These are phyloP conservation scores for Lasioglossum calceatum DNA, from an alignment of 2,888 invertebrate genomes.

Conservation along the genomic window DNA sequence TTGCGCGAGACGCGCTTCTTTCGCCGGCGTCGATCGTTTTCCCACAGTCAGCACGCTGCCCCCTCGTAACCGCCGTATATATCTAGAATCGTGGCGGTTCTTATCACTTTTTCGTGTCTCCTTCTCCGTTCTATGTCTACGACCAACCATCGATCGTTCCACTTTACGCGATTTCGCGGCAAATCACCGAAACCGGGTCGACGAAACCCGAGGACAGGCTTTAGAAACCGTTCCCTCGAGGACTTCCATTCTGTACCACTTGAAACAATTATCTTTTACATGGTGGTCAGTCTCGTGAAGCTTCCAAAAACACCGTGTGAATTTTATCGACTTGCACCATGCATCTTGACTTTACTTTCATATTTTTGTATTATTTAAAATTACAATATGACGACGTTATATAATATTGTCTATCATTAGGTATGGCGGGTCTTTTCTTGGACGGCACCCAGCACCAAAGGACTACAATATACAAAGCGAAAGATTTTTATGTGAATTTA, in stretches of 20 bases:
- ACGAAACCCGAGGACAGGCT: conserved; percentile 3
- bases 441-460: neutral
- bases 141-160: conserved; percentile 76
- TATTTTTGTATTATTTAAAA: neutral
- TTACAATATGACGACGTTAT: neutral
- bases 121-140: conserved; percentile 62
- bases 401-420: neutral
- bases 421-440: neutral
- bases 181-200: conserved; percentile 68
- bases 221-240: neutral
- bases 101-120: conserved; percentile 70
- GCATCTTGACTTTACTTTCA: neutral
- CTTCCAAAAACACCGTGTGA: neutral
- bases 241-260: neutral
- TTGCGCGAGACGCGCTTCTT: conserved; percentile 72
- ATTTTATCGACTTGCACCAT: neutral
- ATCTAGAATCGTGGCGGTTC: conserved; percentile 58
- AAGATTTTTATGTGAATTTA: neutral
- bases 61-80: conserved; percentile 42
- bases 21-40: conserved; percentile 80
- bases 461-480: neutral
- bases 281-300: neutral
- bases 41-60: conserved; percentile 79
- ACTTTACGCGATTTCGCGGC: conserved; percentile 80
- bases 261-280: neutral